Conservation (phyloP, 2,113 vertebrate genomes). For the Phalacrocorax pelagicus region DNA sequence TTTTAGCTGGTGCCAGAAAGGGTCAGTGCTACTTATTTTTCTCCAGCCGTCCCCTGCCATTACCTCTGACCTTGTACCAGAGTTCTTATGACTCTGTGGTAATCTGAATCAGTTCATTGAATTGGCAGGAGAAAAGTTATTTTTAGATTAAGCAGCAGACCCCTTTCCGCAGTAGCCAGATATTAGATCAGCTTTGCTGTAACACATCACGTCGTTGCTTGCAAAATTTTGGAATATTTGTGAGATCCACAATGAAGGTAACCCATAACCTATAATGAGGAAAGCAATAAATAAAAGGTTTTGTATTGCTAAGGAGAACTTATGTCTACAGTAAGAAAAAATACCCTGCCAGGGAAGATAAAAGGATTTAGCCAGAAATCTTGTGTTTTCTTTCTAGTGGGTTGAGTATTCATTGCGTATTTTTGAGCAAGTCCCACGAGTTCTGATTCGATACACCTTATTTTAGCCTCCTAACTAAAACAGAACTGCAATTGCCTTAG, state of each 20-base stretch:
- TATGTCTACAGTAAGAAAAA: not conserved
- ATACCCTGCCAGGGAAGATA: not conserved
- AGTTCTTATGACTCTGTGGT: not conserved
- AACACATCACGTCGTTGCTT: not conserved
- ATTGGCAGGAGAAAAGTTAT: not conserved
- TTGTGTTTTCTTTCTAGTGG: not conserved
- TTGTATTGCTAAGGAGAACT: not conserved
- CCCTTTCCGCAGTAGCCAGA: not conserved
- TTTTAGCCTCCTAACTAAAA: not conserved
- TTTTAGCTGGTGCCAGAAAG: not conserved
- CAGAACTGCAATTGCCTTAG: not conserved
- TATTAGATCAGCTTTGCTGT: not conserved
- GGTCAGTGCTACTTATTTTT: not conserved
- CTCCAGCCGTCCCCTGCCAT: not conserved
- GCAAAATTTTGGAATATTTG: not conserved
- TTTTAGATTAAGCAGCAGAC: not conserved
- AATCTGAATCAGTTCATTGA: not conserved
- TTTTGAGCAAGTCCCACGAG: not conserved
- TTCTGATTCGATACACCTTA: not conserved
- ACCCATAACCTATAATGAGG: not conserved
- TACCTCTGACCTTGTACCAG: not conserved
- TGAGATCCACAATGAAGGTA: not conserved
- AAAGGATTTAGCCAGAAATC: not conserved
- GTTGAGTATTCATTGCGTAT: not conserved
- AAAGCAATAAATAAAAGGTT: not conserved